phyloP scores from a whole-genome alignment of 1,140 invertebrate species.

The Drosophila bocki region DNA sequence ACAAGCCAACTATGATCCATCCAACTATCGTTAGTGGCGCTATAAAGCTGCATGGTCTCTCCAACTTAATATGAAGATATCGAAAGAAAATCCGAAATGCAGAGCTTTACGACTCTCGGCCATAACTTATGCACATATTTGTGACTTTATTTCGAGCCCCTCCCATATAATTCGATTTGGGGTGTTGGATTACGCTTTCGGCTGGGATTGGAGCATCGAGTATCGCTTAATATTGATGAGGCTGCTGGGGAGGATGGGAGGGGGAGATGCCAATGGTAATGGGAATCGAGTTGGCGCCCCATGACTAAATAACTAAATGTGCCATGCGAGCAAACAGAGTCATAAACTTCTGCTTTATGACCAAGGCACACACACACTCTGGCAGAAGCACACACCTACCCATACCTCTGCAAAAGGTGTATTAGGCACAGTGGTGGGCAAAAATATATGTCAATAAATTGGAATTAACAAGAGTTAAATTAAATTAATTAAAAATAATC shows the following conservation, averaged over 20 bases:
- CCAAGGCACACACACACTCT: slow-evolving; percentile 32
- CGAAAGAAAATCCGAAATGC: slow-evolving; percentile 36
- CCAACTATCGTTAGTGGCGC: slow-evolving; percentile 17
- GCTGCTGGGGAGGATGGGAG: slow-evolving; percentile 4
- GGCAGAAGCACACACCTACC: slow-evolving; percentile 11
- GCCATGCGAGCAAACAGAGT: slow-evolving; percentile 76
- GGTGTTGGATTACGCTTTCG: slow-evolving; percentile 66
- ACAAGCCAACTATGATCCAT: slow-evolving; percentile 19
- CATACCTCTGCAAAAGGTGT: slow-evolving; percentile 18
- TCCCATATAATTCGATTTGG: slow-evolving; percentile 16
- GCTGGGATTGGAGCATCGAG: slow-evolving; percentile 18
- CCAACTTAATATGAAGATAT: slow-evolving; percentile 22
- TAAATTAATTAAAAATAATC: background rate
- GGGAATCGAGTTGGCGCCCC: slow-evolving; percentile 52
- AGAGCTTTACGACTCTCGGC: slow-evolving; percentile 66
- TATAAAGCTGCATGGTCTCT: slow-evolving; percentile 12
- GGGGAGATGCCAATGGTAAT: slow-evolving; percentile 24
- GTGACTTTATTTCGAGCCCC: slow-evolving; percentile 57
- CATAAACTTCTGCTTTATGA: slow-evolving; percentile 80
- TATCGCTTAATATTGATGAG: slow-evolving; percentile 80
- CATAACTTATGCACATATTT: slow-evolving; percentile 82
- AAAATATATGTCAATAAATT: background rate
- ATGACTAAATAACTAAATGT: slow-evolving; percentile 74
- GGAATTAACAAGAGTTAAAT: too few relatives aligned
- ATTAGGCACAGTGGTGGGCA: slow-evolving; percentile 4